These are phyloP conservation scores for Ceyx melanurus DNA, from an alignment of 2,113 vertebrate species.

Conservation along the genomic window DNA sequence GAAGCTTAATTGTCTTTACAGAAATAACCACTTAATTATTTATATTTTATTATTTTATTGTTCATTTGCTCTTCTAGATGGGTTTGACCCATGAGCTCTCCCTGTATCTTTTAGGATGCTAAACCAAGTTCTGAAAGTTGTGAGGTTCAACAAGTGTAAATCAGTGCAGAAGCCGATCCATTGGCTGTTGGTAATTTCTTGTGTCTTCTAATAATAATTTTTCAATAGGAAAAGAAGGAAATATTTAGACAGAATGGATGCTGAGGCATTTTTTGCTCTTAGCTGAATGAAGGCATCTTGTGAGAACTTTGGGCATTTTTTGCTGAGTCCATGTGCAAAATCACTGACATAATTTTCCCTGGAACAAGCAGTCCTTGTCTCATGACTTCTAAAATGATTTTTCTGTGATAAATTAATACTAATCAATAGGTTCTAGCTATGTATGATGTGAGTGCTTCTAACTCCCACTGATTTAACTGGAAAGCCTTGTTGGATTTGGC, in stretches of 20 bases:
- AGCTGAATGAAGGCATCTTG: rapidly evolving
- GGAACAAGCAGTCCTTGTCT: not conserved
- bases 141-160: not conserved
- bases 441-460: not conserved
- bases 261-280: not conserved
- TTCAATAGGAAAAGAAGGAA: not conserved
- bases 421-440: not conserved
- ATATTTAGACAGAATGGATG: not conserved
- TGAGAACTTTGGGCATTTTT: not conserved
- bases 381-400: not conserved
- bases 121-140: not conserved
- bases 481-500: not conserved
- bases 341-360: not conserved
- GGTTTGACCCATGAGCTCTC: not conserved
- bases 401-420: not conserved
- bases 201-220: not conserved
- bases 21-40: not conserved
- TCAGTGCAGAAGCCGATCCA: not conserved
- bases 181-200: not conserved
- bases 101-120: not conserved
- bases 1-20: not conserved
- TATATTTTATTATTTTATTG: not conserved
- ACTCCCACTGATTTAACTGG: not conserved
- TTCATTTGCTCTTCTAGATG: not conserved
- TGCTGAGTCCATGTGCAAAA: not conserved